A percentile compares a stretch with the other conserved stretches of the same genome.
These are phyloP conservation scores for Delichon dasypus DNA, from an alignment of 2,797 vertebrate genomes.

Conservation along the genomic window DNA sequence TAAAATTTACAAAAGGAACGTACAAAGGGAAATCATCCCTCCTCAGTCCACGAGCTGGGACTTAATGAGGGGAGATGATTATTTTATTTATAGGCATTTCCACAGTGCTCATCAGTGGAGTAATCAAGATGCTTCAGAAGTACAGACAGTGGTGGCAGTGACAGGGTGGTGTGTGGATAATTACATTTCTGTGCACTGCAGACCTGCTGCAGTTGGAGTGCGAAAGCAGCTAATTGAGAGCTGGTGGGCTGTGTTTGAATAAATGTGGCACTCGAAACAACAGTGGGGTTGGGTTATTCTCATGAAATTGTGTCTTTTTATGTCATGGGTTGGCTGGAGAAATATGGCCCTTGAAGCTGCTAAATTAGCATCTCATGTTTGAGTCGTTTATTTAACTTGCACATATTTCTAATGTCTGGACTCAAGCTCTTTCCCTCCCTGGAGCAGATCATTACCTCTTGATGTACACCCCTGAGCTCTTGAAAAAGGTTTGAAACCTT, in stretches of 20 bases:
- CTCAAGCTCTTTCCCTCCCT: not conserved
- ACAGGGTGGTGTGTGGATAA: conserved; percentile 16
- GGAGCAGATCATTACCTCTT: not conserved
- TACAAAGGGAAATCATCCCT: conserved; percentile 64
- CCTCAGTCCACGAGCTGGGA: not conserved
- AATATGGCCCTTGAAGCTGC: not conserved
- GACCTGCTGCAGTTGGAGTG: conserved; percentile 7
- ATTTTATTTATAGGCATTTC: conserved; percentile 58
- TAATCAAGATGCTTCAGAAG: conserved; percentile 58
- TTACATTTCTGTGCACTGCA: conserved; percentile 4
- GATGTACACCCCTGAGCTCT: not conserved
- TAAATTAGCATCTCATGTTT: not conserved
- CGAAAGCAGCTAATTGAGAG: not conserved
- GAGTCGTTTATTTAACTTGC: not conserved
- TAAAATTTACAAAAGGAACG: conserved; percentile 29
- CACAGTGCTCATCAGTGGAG: conserved; percentile 40
- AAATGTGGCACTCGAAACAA: not conserved
- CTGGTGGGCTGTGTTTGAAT: not conserved
- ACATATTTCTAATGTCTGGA: not conserved
- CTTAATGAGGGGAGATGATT: conserved; percentile 57
- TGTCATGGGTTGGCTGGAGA: not conserved
- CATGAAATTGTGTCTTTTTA: not conserved
- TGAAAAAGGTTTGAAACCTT: no score
- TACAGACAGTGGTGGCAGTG: conserved; percentile 4
- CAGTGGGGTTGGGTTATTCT: not conserved